Percentiles rank a stretch among this genome's conserved stretches.
Evolutionary conservation across 2,888 invertebrate genomes (phyloP).

Genomic region (Gymnocheta viridis): DNA sequence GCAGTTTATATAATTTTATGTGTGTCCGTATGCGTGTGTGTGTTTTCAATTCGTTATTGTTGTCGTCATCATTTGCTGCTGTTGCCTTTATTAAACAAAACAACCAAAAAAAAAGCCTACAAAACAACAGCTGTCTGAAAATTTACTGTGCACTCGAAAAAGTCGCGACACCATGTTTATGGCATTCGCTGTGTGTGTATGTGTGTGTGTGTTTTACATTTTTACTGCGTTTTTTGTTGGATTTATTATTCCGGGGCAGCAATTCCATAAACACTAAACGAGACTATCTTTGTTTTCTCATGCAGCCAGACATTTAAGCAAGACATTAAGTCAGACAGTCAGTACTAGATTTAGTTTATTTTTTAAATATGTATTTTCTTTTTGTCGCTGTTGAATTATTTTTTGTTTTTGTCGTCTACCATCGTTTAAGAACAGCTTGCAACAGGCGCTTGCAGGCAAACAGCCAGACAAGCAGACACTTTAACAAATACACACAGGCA

Average conservation of each 20-base stretch:
- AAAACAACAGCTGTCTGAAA: conserved; percentile 62
- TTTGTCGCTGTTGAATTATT: background rate
- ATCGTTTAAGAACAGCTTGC: conserved; percentile 64
- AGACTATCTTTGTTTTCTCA: conserved; percentile 57
- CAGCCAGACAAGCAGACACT: conserved; percentile 70
- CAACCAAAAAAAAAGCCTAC: conserved; percentile 21
- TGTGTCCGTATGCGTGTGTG: background rate
- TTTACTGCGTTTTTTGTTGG: background rate
- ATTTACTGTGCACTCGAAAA: conserved; percentile 66
- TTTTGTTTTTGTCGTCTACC: conserved; percentile 16
- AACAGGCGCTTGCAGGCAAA: conserved; percentile 68
- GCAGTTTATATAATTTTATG: conserved; percentile 21
- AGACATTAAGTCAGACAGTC: conserved; percentile 62
- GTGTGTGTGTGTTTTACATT: conserved; percentile 24
- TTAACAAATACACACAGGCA: conserved; percentile 45
- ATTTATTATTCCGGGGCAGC: conserved; percentile 46
- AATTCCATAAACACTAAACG: conserved; percentile 54
- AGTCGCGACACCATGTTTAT: conserved; percentile 65
- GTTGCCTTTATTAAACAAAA: conserved; percentile 36
- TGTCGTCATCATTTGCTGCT: conserved; percentile 28
- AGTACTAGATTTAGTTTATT: conserved; percentile 48
- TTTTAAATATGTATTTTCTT: conserved; percentile 16
- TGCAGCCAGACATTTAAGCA: conserved; percentile 54
- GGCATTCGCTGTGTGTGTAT: conserved; percentile 38
- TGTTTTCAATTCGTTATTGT: conserved; percentile 21